These are phyloP conservation scores for Mohoua ochrocephala DNA, from an alignment of 2,113 vertebrate species.

Conservation along the genomic window DNA sequence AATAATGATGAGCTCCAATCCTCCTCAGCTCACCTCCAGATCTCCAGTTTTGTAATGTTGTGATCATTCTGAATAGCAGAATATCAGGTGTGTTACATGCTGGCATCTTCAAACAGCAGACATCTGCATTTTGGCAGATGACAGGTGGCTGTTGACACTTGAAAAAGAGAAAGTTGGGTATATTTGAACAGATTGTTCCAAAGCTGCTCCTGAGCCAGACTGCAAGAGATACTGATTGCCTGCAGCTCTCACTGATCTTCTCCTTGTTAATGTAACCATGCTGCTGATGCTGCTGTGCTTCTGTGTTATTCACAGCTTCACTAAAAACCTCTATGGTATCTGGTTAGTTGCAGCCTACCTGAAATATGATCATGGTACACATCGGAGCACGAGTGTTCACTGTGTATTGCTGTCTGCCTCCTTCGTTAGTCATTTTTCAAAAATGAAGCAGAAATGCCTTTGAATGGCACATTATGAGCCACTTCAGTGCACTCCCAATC, in stretches of 20 bases:
- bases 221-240: background rate
- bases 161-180: background rate
- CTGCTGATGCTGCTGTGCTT: background rate
- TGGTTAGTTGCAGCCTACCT: background rate
- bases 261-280: background rate
- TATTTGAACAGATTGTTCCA: background rate
- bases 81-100: background rate
- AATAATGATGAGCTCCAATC: background rate
- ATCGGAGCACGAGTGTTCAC: fast-evolving
- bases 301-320: background rate
- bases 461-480: background rate
- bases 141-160: background rate
- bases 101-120: background rate
- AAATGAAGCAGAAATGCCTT: background rate
- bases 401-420: background rate
- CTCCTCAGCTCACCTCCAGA: background rate
- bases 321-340: background rate
- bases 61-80: background rate
- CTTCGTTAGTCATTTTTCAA: background rate
- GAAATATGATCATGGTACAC: background rate
- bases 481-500: background rate
- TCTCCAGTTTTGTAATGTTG: background rate
- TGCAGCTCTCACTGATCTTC: background rate
- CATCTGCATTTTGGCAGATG: background rate
- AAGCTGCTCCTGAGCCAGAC: background rate